These are phyloP conservation scores for Agriotes lineatus DNA, from an alignment of 2,888 invertebrate genomes.

Conservation along the genomic window DNA sequence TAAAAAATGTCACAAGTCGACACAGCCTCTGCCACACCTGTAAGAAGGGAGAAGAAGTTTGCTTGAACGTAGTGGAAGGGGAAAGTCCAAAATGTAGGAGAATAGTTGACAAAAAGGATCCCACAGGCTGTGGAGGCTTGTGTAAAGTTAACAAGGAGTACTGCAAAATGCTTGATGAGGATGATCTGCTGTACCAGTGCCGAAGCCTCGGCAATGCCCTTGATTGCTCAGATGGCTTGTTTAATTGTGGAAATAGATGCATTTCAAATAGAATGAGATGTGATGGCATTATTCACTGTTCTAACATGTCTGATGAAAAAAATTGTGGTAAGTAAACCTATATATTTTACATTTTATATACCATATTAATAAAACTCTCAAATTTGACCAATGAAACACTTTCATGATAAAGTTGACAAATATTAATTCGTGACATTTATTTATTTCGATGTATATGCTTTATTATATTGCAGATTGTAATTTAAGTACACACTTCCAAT, in stretches of 20 bases:
- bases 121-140: conserved; percentile 75
- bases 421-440: too few relatives aligned
- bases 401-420: too few relatives aligned
- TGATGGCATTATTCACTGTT: conserved; percentile 81
- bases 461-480: conserved; percentile 72
- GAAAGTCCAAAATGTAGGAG: conserved; percentile 57
- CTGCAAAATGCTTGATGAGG: conserved; percentile 72
- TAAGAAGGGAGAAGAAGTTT: conserved; percentile 53
- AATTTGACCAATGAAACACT: too few relatives aligned
- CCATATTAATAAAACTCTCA: too few relatives aligned
- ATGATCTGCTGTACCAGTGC: conserved; percentile 68
- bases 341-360: too few relatives aligned
- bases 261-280: conserved; percentile 75
- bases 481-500: conserved; percentile 77
- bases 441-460: not conserved
- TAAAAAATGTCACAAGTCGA: not conserved
- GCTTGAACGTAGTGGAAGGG: conserved; percentile 57
- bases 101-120: conserved; percentile 59
- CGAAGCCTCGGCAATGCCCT: conserved; percentile 71
- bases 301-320: conserved; percentile 80
- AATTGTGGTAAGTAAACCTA: conserved; percentile 80
- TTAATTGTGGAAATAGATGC: conserved; percentile 81
- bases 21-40: conserved; percentile 54
- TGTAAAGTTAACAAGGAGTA: conserved; percentile 75
- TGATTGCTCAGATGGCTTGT: conserved; percentile 74